Conservation (phyloP, 2,888 invertebrate species). For the Mesochorus sp. region DNA sequence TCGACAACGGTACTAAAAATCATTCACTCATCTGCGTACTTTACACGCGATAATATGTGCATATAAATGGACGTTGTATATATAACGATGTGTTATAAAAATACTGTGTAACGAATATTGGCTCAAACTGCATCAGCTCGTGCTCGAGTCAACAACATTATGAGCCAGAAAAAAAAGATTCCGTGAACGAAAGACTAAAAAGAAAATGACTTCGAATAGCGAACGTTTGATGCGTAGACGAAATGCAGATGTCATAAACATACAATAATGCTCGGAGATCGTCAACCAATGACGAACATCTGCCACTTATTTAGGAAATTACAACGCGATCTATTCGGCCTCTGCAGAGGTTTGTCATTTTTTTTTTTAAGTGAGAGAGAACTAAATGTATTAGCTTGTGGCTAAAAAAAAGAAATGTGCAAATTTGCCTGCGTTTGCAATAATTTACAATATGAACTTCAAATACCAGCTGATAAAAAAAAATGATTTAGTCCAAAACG, state of each 20-base stretch:
- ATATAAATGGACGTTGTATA: no score
- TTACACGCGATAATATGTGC: conserved; percentile 2
- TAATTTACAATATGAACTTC: no score
- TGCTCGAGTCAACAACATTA: conserved; percentile 31
- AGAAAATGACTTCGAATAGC: conserved; percentile 3
- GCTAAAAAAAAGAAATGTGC: neutral
- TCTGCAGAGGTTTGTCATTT: neutral
- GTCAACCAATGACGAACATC: conserved; percentile 31
- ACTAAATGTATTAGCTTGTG: neutral
- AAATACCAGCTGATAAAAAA: no score
- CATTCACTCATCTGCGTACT: conserved; percentile 39
- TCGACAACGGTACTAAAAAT: conserved; percentile 13
- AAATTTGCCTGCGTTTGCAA: no score
- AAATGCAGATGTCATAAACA: neutral
- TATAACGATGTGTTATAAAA: conserved; percentile 37
- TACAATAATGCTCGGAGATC: neutral
- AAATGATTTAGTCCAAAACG: no score
- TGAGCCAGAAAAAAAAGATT: neutral
- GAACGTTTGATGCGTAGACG: conserved; percentile 1
- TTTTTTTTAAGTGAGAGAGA: neutral
- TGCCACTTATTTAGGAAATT: conserved; percentile 44
- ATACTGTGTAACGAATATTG: conserved; percentile 35
- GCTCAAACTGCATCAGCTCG: conserved; percentile 27
- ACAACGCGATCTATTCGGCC: neutral
- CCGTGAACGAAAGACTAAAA: conserved; percentile 27